These are phyloP conservation scores for Dysidea cf. avara DNA, from an alignment of 37 sponge, comb jelly and placozoan species.

Conservation along the genomic window DNA sequence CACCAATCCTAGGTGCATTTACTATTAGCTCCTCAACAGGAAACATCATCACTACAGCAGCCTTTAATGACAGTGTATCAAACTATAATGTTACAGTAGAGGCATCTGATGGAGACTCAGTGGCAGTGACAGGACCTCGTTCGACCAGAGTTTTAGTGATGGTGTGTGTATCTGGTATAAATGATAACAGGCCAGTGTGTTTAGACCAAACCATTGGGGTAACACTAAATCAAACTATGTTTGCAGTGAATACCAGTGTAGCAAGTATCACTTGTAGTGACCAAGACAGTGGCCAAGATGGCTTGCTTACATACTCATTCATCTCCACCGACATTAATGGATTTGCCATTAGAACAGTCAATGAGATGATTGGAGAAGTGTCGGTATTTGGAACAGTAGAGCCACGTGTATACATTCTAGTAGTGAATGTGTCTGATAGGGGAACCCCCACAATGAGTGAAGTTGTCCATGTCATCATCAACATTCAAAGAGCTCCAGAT, in stretches of 20 bases:
- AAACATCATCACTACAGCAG: conserved; percentile 15
- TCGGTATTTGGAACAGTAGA: too few relatives aligned
- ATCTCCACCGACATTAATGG: background rate
- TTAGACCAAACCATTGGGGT: conserved; percentile 29
- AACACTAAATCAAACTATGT: conserved; percentile 14
- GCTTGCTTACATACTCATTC: conserved; percentile 28
- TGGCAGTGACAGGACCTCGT: conserved; percentile 32
- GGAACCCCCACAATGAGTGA: conserved; percentile 4
- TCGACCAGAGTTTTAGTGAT: conserved; percentile 38
- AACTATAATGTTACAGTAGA: conserved; percentile 28
- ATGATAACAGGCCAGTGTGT: conserved; percentile 57
- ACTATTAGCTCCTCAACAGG: conserved; percentile 27
- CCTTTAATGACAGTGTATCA: conserved; percentile 18
- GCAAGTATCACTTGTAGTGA: conserved; percentile 42
- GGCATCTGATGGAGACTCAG: conserved; percentile 58
- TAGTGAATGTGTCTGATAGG: conserved; percentile 33
- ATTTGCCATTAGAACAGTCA: background rate
- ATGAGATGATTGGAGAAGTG: conserved; percentile 5
- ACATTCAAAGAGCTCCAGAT: conserved; percentile 1
- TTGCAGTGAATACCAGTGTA: conserved; percentile 12
- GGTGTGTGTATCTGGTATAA: conserved; percentile 50
- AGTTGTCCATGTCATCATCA: conserved; percentile 22
- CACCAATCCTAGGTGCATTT: too few relatives aligned
- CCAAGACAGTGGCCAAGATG: conserved; percentile 38
- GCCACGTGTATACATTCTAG: conserved; percentile 22